Conservation (phyloP, 2,797 vertebrate genomes). For the Enteromius unitaeniatus region DNA sequence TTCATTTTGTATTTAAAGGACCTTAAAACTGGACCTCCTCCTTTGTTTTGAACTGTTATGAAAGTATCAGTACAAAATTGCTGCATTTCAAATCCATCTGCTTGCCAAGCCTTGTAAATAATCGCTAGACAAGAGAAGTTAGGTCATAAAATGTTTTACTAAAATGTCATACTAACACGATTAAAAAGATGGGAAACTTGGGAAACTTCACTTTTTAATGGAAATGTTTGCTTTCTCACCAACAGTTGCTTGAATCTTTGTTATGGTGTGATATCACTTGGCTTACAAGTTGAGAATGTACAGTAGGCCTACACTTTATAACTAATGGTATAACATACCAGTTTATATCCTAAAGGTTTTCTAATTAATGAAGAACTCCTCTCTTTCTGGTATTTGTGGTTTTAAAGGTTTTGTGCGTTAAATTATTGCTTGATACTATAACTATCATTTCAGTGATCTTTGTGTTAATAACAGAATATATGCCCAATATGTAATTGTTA, state of each 20-base stretch:
- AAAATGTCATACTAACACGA: not conserved
- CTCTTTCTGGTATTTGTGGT: not conserved
- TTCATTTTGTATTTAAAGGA: not conserved
- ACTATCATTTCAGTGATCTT: not conserved
- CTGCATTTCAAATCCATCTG: not conserved
- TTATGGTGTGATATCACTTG: not conserved
- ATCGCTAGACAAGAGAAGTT: not conserved
- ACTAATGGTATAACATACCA: not conserved
- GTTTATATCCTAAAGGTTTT: not conserved
- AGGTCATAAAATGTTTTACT: not conserved
- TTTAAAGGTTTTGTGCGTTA: not conserved
- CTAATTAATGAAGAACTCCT: not conserved
- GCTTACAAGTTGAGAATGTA: not conserved
- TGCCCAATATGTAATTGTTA: not conserved
- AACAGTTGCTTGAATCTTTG: not conserved
- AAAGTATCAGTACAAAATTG: conserved; percentile 10
- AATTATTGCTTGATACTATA: not conserved
- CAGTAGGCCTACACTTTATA: not conserved
- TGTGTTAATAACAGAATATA: not conserved
- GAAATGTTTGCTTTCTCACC: not conserved
- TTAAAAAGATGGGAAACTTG: not conserved
- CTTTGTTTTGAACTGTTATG: not conserved
- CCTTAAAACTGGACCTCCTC: not conserved
- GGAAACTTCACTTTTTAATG: not conserved
- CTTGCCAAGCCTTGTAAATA: not conserved